Evolutionary conservation across 2,888 invertebrate species (phyloP).

Genomic region (Chrysolina haemoptera): DNA sequence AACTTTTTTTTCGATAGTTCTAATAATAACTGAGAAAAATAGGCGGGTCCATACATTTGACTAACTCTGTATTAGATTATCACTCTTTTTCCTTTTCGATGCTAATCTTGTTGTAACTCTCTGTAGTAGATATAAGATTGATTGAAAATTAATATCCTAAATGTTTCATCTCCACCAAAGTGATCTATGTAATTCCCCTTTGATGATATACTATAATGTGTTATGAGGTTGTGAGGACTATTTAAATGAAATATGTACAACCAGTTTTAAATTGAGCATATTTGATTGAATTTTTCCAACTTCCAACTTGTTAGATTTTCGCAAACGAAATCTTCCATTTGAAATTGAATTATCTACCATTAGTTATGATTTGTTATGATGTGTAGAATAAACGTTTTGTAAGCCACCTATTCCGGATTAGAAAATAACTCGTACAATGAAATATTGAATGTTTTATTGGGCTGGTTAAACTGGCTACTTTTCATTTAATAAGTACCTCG

Average conservation of each 20-base stretch:
- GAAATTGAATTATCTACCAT: background rate
- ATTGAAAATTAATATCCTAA: constrained; percentile 44
- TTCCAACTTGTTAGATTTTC: background rate
- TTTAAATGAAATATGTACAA: constrained; percentile 7
- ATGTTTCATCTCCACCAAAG: constrained; percentile 47
- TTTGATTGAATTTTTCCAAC: background rate
- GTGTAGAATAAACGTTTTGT: background rate
- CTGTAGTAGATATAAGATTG: constrained; percentile 53
- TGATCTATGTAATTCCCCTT: constrained; percentile 51
- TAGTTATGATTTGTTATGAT: background rate
- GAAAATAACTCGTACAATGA: too few species aligned
- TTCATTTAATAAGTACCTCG: too few species aligned
- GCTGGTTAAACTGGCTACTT: too few species aligned
- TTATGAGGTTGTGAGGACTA: constrained; percentile 32
- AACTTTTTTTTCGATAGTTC: too few species aligned
- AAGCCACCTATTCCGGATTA: too few species aligned
- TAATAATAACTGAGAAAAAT: too few species aligned
- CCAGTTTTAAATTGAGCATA: constrained; percentile 9
- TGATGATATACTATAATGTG: constrained; percentile 30
- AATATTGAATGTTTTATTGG: too few species aligned
- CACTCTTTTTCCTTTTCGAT: constrained; percentile 53
- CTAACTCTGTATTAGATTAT: constrained; percentile 48
- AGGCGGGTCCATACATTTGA: too few species aligned
- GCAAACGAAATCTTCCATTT: background rate
- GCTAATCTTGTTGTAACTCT: constrained; percentile 55